Evolutionary conservation across 2,797 vertebrate species (phyloP).

Genomic region (Halcyon badia): DNA sequence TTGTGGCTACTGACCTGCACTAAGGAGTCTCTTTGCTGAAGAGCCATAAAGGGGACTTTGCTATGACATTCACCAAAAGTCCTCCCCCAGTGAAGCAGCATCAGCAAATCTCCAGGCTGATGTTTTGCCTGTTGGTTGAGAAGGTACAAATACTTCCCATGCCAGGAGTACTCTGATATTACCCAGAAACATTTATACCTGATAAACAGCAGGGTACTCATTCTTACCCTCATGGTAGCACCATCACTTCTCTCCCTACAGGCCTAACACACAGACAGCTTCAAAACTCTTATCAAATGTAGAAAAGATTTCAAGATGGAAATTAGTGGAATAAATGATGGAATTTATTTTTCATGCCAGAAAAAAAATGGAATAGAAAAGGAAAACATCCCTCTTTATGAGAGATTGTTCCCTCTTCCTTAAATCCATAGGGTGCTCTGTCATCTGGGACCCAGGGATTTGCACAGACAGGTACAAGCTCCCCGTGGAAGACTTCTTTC

Average conservation of each 20-base stretch:
- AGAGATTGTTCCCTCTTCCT: not conserved
- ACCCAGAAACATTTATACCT: not conserved
- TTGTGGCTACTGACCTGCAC: not conserved
- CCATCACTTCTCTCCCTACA: not conserved
- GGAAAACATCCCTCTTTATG: not conserved
- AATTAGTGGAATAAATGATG: not conserved
- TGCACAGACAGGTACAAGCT: not conserved
- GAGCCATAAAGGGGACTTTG: not conserved
- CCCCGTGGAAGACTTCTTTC: not conserved
- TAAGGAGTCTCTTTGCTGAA: not conserved
- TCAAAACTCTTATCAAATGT: not conserved
- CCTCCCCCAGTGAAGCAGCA: not conserved
- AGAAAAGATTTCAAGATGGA: not conserved
- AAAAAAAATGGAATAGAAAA: not conserved
- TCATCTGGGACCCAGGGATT: rapidly evolving
- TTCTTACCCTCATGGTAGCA: not conserved
- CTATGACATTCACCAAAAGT: not conserved
- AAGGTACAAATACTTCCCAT: not conserved
- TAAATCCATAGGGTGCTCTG: not conserved
- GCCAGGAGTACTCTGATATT: not conserved
- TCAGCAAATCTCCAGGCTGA: not conserved
- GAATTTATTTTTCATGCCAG: not conserved
- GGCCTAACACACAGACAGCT: not conserved
- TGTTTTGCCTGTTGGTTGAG: not conserved
- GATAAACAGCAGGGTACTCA: not conserved